Conservation (phyloP, 2,797 vertebrate genomes). For the Paguma larvata region DNA sequence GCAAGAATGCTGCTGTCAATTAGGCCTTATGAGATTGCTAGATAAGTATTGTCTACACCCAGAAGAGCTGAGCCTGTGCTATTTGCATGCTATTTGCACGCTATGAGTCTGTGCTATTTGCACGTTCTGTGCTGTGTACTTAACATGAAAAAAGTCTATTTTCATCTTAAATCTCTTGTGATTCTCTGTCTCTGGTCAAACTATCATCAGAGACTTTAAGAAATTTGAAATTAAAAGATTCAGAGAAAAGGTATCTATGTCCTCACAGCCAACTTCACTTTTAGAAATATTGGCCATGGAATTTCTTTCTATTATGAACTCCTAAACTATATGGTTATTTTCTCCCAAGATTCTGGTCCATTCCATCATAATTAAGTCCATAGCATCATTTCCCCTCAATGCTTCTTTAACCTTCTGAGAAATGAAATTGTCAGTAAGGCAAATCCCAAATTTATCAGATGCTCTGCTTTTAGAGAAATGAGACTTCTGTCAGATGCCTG, state of each 20-base stretch:
- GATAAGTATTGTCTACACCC: neutral
- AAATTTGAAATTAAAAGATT: conserved; percentile 66
- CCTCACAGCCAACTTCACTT: conserved; percentile 37
- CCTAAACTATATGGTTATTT: conserved; percentile 31
- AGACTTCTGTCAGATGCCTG: conserved; percentile 56
- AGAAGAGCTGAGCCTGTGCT: neutral
- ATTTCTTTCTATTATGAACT: conserved; percentile 61
- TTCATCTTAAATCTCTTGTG: conserved; percentile 36
- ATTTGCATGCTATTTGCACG: too few species aligned
- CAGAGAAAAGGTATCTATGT: conserved; percentile 38
- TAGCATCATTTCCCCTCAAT: conserved; percentile 68
- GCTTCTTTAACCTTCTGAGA: conserved; percentile 66
- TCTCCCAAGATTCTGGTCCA: conserved; percentile 45
- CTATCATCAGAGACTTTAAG: conserved; percentile 8
- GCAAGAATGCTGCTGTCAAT: neutral
- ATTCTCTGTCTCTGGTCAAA: conserved; percentile 39
- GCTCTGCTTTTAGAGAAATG: conserved; percentile 60
- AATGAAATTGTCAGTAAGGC: conserved; percentile 68
- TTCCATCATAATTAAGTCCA: conserved; percentile 69
- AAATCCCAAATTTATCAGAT: conserved; percentile 70
- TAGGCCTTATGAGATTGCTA: neutral
- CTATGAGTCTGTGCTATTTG: neutral
- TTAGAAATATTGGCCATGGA: conserved; percentile 51
- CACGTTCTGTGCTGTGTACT: neutral
- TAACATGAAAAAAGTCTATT: conserved; percentile 27